phyloP scores from a whole-genome alignment of 2,113 vertebrate genomes.

The Lophius piscatorius region DNA sequence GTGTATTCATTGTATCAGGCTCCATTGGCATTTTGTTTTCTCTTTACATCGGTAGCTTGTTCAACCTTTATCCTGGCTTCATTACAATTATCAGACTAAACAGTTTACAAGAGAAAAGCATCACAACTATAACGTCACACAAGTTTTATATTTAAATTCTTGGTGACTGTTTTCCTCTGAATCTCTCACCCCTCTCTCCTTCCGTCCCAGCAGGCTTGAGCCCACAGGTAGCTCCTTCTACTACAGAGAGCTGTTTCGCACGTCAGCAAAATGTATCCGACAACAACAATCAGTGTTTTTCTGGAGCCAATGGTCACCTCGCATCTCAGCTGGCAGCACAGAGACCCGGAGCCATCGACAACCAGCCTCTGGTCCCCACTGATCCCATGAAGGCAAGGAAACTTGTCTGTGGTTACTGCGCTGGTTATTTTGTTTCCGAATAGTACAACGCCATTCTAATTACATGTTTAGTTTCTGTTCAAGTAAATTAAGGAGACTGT shows the following conservation, averaged over 20 bases:
- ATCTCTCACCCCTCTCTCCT: not conserved
- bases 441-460: not conserved
- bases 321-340: constrained; percentile 88
- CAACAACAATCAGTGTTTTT: constrained; percentile 95
- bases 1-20: no score
- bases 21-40: no score
- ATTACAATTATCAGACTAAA: no score
- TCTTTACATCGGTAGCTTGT: no score
- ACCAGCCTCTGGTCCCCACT: constrained; percentile 92
- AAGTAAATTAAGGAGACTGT: not conserved
- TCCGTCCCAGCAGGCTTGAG: constrained; percentile 79
- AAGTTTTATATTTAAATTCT: no score
- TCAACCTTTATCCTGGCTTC: no score
- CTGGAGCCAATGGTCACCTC: constrained; percentile 86
- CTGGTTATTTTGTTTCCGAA: no score
- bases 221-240: constrained; percentile 81
- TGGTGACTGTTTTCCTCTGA: not conserved
- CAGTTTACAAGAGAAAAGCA: no score
- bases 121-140: no score
- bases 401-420: no score
- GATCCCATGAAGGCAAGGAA: constrained; percentile 96
- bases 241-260: constrained; percentile 89
- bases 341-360: constrained; percentile 96
- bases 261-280: constrained; percentile 91
- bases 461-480: not conserved